Conservation (phyloP, 2,888 invertebrate species). For the Heliconius aoede region DNA sequence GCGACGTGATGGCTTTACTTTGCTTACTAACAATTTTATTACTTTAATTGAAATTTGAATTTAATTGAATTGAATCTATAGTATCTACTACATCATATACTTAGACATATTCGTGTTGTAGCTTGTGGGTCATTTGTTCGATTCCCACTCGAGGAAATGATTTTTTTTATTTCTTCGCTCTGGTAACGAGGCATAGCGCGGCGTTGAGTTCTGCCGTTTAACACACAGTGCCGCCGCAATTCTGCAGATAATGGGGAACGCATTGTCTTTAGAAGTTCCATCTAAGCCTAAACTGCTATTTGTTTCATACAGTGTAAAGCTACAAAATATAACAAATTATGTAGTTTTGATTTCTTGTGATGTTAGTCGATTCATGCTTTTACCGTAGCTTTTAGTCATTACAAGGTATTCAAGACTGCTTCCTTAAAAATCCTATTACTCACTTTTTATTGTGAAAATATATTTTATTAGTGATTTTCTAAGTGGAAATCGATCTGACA, state of each 20-base stretch:
- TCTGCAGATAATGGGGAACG: not conserved
- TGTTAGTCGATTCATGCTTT: not conserved
- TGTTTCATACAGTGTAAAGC: not conserved
- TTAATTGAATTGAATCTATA: no score
- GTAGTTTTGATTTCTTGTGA: not conserved
- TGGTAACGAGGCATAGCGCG: not conserved
- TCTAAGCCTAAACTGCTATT: no score
- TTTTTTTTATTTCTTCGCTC: not conserved
- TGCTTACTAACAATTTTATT: no score
- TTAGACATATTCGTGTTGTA: no score
- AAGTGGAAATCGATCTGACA: no score
- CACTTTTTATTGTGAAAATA: not conserved
- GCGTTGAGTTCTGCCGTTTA: no score
- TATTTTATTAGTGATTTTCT: not conserved
- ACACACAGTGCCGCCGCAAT: no score
- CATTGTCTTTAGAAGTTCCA: not conserved
- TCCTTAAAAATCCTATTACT: slow-evolving; percentile 1
- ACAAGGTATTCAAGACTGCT: not conserved
- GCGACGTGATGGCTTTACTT: no score
- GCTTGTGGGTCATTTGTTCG: not conserved
- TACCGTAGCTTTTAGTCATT: not conserved
- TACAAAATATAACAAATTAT: not conserved
- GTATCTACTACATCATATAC: no score
- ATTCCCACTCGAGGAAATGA: not conserved
- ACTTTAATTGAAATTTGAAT: no score